Evolutionary conservation across 2,113 vertebrate genomes (phyloP), one percentile per base, ranked within the genome.

Genomic region (Nerophis ophidion): DNA sequence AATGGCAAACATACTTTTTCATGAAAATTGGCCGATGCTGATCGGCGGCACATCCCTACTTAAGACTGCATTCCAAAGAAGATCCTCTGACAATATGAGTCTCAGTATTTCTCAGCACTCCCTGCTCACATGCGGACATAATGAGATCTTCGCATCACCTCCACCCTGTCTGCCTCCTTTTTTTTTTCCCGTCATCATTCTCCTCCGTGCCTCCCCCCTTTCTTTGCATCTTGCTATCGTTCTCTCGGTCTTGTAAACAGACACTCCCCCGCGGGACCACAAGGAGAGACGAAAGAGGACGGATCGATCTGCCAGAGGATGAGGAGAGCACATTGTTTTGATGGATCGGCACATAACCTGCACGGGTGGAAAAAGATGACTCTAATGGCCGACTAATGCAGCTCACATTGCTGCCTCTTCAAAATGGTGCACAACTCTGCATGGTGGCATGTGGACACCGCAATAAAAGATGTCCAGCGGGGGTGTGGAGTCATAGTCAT

Each of bases 251-350:
- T 63, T 61, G 86, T 87, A 88, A 90, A 64, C 67, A 35, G 81
- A 90, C 74, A 81, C 82, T n/a, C 71, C 74, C 88, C 84, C 11
- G 45, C 15, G 84, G 82, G 82, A 77, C 63, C 8, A 35, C 2
- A 3, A 62, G 66, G 61, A 68, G 67, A 78, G 66, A 71, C 26
- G 63, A 81, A 68, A 55, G 60, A 60, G 56, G 54, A 67, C 45
- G 65, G 77, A 89, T 89, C 86, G 70, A 86, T 87, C 70, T 79
- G 74, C 69, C 48, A 19, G 63, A 66, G n/a, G 40, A 59, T 67
- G 61, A 57, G 57, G 45, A 59, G 57, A 58, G 55, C 19, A 42
- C 38, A 42, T 42, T 40, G 35, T 40, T 40, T 66, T 54, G 76
- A 84, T 65, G 65, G 71, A 80, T 50, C 2, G 2, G 62, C 68